Evolutionary conservation across 2,888 invertebrate genomes (phyloP), one percentile per base, ranked within the genome.

Genomic region (Lasioglossum figueresi): DNA sequence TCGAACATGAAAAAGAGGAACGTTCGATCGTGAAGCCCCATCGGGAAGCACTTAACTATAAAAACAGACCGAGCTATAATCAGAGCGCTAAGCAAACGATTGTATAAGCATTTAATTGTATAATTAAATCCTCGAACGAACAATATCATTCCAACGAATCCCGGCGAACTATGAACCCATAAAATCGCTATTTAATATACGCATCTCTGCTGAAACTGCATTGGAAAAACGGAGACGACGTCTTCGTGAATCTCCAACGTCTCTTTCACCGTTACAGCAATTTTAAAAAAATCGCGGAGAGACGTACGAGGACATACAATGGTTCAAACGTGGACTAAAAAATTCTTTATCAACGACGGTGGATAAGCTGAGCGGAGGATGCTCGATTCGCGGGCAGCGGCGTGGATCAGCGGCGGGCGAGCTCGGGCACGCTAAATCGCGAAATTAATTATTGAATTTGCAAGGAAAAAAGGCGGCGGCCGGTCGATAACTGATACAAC

Each of bases 361-460:
- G 37, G 70, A 40, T n/a, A n/a, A 12, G n/a, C 37, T 12, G 37
- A 19, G 19, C 14, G 31, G 48, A 6, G 43, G 43, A 72, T 45
- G 52, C n/a, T 52, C 48, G 48, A 56, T 52, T 37, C 52, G 34
- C 37, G 40, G 37, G 23, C 56, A 27, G 6, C 37, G 52, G 37
- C 37, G 19, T 56, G 74, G 34, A n/a, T 52, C 34, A 56, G n/a
- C 52, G 74, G 52, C 40, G 40, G 40, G 19, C 37, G 68, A 48
- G 68, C 37, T 19, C 48, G 66, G n/a, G 76, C 75, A 63, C 80
- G 76, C 79, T 78, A 84, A 79, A 84, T 79, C 78, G 84, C 79
- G 84, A 84, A 77, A 84, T 84, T 84, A 84, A 84, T 84, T 84
- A 84, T 78, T 79, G 71, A 84, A 84, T 79, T 84, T 79, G 84